These are phyloP conservation scores for Polyommatus iphigenia DNA, from an alignment of 2,888 invertebrate species.

Conservation along the genomic window DNA sequence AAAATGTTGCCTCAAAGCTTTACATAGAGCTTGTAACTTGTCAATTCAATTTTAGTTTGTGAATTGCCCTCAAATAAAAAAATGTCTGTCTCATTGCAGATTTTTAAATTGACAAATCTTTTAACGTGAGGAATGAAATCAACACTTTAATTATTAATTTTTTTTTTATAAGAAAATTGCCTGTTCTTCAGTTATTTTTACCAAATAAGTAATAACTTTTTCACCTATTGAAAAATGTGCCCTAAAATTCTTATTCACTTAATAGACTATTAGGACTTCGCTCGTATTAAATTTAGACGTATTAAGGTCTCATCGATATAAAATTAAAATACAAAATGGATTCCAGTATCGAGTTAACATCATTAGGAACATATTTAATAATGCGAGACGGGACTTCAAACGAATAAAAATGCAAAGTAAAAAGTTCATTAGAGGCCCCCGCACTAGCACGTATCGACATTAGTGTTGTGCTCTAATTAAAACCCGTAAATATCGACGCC, in stretches of 20 bases:
- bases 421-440: constrained; percentile 41
- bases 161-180: too few relatives aligned
- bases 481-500: constrained; percentile 57
- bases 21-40: neutral
- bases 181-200: too few relatives aligned
- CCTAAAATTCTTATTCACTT: neutral
- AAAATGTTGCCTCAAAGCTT: neutral
- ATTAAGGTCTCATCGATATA: neutral
- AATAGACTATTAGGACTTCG: neutral
- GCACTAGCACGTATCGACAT: constrained; percentile 48
- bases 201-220: too few relatives aligned
- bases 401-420: constrained; percentile 35
- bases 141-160: too few relatives aligned
- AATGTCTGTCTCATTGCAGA: neutral
- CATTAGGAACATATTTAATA: constrained; percentile 32
- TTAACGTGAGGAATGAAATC: neutral
- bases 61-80: neutral
- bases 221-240: too few relatives aligned
- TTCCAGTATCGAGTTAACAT: constrained; percentile 29
- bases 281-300: neutral
- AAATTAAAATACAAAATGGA: constrained; percentile 27
- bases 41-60: neutral
- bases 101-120: neutral
- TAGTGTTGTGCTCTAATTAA: constrained; percentile 56
- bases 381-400: constrained; percentile 27